These are phyloP conservation scores for Cephalopterus ornatus DNA, from an alignment of 2,113 vertebrate genomes.

Conservation along the genomic window DNA sequence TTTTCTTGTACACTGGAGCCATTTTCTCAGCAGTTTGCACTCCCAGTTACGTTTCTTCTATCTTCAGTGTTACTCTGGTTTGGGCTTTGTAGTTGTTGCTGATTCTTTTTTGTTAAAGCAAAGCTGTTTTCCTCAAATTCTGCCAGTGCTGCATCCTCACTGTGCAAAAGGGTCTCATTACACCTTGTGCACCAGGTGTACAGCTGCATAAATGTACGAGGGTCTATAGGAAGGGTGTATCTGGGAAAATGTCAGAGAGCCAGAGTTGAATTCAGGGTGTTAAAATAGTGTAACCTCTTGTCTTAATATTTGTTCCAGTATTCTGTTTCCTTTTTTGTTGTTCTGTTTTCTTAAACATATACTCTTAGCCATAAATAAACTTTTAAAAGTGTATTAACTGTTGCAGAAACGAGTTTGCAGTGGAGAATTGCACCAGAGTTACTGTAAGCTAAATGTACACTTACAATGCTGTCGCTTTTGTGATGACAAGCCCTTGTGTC, in stretches of 20 bases:
- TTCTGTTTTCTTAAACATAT: neutral
- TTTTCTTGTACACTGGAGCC: neutral
- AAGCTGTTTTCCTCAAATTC: neutral
- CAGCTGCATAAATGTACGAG: neutral
- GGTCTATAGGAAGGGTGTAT: neutral
- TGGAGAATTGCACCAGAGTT: neutral
- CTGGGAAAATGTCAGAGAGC: neutral
- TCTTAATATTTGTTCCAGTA: neutral
- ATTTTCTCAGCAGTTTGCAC: neutral
- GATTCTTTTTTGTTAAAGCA: neutral
- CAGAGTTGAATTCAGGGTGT: neutral
- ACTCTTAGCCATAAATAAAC: neutral
- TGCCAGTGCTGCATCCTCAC: neutral
- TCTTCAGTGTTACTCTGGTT: neutral
- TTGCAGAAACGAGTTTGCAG: neutral
- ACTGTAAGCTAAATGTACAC: neutral
- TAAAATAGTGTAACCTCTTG: neutral
- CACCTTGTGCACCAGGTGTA: neutral
- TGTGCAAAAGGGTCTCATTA: neutral
- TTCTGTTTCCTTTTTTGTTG: neutral
- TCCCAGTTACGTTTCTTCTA: accelerated
- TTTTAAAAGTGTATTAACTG: neutral
- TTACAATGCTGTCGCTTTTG: neutral
- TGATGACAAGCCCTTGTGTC: neutral
- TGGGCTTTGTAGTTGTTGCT: neutral